Conservation (phyloP, 2,797 vertebrate species). For the Sternarchorhynchus goeldii region DNA sequence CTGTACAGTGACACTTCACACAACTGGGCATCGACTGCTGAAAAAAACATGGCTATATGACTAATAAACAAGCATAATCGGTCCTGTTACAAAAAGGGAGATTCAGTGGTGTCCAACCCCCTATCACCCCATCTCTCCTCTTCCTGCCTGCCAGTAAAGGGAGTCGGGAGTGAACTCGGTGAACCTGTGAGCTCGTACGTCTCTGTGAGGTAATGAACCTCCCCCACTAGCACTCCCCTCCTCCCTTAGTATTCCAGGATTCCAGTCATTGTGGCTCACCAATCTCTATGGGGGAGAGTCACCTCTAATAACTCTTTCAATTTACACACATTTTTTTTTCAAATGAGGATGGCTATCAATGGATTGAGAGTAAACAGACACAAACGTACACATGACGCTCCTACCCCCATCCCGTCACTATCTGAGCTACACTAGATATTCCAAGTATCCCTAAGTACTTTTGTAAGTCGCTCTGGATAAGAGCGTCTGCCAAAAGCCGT, state of each 20-base stretch:
- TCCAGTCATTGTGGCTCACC: background rate
- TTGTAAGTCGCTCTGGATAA: no score
- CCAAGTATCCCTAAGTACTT: no score
- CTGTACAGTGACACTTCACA: background rate
- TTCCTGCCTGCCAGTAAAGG: background rate
- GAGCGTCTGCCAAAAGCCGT: no score
- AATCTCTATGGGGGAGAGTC: no score
- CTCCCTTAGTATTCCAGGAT: background rate
- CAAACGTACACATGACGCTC: no score
- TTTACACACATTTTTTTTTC: background rate
- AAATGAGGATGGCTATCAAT: no score
- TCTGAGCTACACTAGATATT: no score
- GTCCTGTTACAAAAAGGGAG: background rate
- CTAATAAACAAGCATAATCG: background rate
- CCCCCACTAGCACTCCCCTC: conserved; percentile 4
- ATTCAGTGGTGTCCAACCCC: background rate
- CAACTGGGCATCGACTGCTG: background rate
- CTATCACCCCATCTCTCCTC: background rate
- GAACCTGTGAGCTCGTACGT: conserved; percentile 37
- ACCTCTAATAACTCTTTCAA: no score
- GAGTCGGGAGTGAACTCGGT: conserved; percentile 45
- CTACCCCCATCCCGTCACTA: no score
- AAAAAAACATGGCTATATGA: background rate
- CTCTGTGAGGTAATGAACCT: conserved; percentile 18
- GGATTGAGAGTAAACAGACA: no score